These are phyloP conservation scores for Platyura marginata DNA, from an alignment of 1,140 invertebrate genomes.

Conservation along the genomic window DNA sequence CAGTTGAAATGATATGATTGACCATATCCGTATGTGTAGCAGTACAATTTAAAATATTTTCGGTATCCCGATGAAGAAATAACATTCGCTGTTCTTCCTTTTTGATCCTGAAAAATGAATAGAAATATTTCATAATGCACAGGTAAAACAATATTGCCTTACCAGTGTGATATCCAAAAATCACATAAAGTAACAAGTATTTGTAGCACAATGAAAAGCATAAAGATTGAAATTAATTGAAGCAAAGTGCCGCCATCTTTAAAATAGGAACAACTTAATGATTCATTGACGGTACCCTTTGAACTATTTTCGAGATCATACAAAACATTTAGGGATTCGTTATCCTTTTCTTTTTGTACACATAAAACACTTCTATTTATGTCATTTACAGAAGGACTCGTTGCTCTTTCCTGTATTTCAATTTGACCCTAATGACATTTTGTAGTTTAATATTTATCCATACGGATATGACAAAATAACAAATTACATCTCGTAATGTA, in stretches of 20 bases:
- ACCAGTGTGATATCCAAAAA: conserved; percentile 5
- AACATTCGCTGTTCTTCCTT: too few relatives aligned
- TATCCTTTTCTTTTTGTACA: not conserved
- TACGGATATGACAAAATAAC: not conserved
- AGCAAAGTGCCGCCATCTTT: conserved; percentile 12
- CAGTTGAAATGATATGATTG: too few relatives aligned
- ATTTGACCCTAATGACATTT: conserved; percentile 19
- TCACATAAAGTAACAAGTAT: not conserved
- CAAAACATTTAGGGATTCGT: not conserved
- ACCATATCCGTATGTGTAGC: too few relatives aligned
- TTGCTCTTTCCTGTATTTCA: conserved; percentile 34
- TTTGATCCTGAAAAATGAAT: too few relatives aligned
- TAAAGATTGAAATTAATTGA: conserved; percentile 11
- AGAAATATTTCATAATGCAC: too few relatives aligned
- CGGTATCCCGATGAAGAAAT: too few relatives aligned
- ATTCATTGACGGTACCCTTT: not conserved
- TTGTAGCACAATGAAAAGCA: not conserved
- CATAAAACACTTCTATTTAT: not conserved
- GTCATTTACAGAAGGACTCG: not conserved
- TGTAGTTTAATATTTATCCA: not conserved
- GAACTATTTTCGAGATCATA: conserved; percentile 5
- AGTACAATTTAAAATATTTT: too few relatives aligned
- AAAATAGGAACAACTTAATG: conserved; percentile 18
- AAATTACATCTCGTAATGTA: conserved; percentile 37
- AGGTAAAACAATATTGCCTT: too few relatives aligned